Evolutionary conservation across 2,797 vertebrate species (phyloP), one percentile per base, ranked within the genome.

Genomic region (Heteromormyrus szaboi): DNA sequence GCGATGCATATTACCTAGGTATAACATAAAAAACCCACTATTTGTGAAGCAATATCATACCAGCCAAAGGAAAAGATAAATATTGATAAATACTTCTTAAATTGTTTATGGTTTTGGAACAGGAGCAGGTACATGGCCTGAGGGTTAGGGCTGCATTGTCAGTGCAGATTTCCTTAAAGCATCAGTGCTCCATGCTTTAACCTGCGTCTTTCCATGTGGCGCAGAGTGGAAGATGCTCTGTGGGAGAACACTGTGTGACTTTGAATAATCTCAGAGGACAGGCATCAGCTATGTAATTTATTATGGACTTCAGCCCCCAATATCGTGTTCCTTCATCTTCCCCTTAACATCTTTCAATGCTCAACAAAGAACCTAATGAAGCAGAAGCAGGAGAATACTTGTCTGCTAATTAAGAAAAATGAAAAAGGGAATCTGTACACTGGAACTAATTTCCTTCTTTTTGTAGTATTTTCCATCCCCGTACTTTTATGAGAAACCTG

Each of bases 281-380:
- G 81, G 9, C 81, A 51, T 50, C 81, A 11, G 81, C 22, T 50
- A 33, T 56, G 53, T 59, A 17, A 33, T 86, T 56, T 59, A 56
- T 86, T 59, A 86, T 59, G 85, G 14, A 93, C 29, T 41, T 90
- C 92, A 88, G 89, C 92, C 93, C 91, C 90, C 92, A 90, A 91
- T 91, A 92, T 92, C 92, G 91, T 90, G 93, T 95, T 94, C 93
- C 91, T 95, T 94, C 93, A 94, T 96, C 94, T 94, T 95, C 92
- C 92, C 91, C 92, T 93, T 94, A 93, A 94, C 95, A 94, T 93
- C 93, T 92, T 93, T 96, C 94, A 95, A 92, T 85, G 95, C 95
- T 95, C 93, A 94, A 95, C 94, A 96, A 95, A 96, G 92, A 93
- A 93, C 90, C 92, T 96, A 96, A 96, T 96, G 95, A 96, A 94